Base-by-base conservation (phyloP, 1,140 invertebrate species). In the Calliphora vicina region DNA sequence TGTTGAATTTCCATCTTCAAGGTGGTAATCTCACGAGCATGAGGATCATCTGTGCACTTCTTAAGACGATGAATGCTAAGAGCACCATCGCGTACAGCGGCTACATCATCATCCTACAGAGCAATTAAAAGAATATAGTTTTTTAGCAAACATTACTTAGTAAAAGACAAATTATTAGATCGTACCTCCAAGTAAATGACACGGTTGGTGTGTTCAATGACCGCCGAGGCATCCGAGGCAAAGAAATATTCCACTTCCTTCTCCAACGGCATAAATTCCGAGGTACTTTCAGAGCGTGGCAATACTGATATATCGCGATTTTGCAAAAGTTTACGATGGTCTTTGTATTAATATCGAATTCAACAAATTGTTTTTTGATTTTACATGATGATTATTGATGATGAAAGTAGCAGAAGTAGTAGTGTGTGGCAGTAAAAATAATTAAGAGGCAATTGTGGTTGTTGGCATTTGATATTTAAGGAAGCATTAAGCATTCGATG, bases 171-270 rank as follows among this genome's bases (percentile, higher is more conserved):
- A 73, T 26, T 1, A 25, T 20, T 1, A 73, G 23, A n/a, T 13
- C 91, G 71, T 93, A 91, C 72, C 93, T 97, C 96, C 85, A 98
- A 94, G 87, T 97, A 98, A 85, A 98, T 96, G 20, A 99, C 98
- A 86, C 98, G 94, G 91, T 99, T 99, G 0, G 99, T 99, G 90
- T 99, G 98, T 89, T 99, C 99, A 91, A 99, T 99, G 80, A 99
- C 96, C 74, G 99, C 98, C 86, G 97, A 98, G 50, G 99, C 98
- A 93, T 99, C 99, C 0, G 98, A 99, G 26, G 99, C 99, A 92
- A 99, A 99, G 93, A 99, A 99, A 91, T 99, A 99, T 92, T 99
- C 99, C 23, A 99, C 97, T 92, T 98, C 96, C 88, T 96, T 97
- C 87, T 98, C 97, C 82, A 97, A 91, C 0, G 97, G 97, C 89